Evolutionary conservation across 2,888 invertebrate genomes (phyloP), one percentile per base, ranked within the genome.

Genomic region (Conops quadrifasciatus): DNA sequence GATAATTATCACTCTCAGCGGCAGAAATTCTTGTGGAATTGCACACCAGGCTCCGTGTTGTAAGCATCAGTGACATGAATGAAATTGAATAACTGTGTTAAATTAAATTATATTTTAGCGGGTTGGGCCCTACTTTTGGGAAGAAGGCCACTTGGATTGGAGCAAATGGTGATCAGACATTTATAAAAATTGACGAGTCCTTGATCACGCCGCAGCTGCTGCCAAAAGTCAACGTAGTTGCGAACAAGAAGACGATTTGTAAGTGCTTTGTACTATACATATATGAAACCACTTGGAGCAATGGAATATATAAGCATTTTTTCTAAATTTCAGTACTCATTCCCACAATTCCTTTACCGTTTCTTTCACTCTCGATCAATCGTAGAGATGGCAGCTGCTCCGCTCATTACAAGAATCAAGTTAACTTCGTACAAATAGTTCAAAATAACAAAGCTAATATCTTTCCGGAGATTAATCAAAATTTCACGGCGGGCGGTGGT

Each of bases 91-190:
- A 30, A 56, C 15, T 63, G 21, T 19, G 43, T 49, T 68, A 28
- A 36, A 30, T 21, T 36, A 28, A 1, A 36, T 76, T 83, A 13
- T 87, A 67, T 66, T 67, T 21, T 59, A 88, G 90, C 74, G 87
- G 89, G 56, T 88, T 91, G 49, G 98, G 98, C 0, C 92, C 94
- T 0, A 91, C 92, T 71, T 91, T 92, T 87, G 94, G 96, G 0
- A 91, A 95, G 77, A 90, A 94, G 79, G 98, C 96, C 0, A 94
- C 95, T 0, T 97, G 96, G 96, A 90, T 98, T 19, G 93, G 94
- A 1, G 97, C 97, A 4, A 94, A 95, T n/a, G 97, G 96, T 0
- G 98, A 98, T 87, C 95, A 96, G 86, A 98, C 98, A 1, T 96
- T 94, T 82, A 89, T 97, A 64, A 94, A 94, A 85, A 91, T 97